phyloP scores from a whole-genome alignment of 2,113 vertebrate species.

The Isichthys henryi region DNA sequence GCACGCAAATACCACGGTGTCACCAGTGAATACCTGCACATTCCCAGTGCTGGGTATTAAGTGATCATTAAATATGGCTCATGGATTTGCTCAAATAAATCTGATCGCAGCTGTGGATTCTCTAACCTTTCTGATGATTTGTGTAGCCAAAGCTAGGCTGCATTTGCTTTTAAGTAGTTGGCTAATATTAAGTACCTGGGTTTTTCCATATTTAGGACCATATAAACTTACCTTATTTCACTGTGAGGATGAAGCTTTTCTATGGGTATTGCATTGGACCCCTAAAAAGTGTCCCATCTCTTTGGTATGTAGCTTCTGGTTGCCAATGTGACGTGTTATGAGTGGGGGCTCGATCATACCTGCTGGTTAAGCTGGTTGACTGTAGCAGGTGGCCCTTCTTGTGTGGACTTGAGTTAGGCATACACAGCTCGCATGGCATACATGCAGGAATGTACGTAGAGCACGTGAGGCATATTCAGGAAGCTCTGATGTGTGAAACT shows the following conservation, averaged over 20 bases:
- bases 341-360: neutral
- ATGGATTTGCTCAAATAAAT: conserved; percentile 1
- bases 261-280: neutral
- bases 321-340: neutral
- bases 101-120: neutral
- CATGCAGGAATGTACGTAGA: neutral
- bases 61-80: neutral
- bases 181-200: neutral
- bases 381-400: neutral
- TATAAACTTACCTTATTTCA: conserved; percentile 7
- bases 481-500: neutral
- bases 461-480: neutral
- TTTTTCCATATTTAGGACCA: neutral
- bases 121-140: conserved; percentile 27
- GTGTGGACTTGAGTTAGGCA: neutral
- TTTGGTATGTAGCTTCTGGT: neutral
- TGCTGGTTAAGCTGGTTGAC: neutral
- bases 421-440: neutral
- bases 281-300: neutral
- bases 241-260: neutral
- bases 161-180: neutral
- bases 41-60: neutral
- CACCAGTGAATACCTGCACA: neutral
- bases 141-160: conserved; percentile 15
- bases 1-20: neutral